Conservation (phyloP, 1,140 invertebrate species). For the Saccostrea cuccullata region DNA sequence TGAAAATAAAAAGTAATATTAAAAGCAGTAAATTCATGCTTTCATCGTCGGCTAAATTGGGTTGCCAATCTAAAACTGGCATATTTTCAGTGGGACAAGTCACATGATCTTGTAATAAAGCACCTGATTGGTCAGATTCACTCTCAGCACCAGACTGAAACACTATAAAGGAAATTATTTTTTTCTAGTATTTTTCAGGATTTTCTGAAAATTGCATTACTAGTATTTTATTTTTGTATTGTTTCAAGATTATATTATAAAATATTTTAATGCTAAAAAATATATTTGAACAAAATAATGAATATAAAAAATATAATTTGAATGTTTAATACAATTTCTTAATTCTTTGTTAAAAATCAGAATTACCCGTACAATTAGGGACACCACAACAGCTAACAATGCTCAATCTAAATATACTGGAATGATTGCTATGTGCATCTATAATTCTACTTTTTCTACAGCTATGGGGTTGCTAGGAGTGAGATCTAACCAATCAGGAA, state of each 20-base stretch:
- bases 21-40: slow-evolving; percentile 69
- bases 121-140: slow-evolving; percentile 63
- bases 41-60: slow-evolving; percentile 63
- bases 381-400: not conserved
- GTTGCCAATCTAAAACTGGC: slow-evolving; percentile 69
- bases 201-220: not conserved
- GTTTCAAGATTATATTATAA: not conserved
- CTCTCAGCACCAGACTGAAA: slow-evolving; percentile 66
- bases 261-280: not conserved
- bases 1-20: slow-evolving; percentile 58
- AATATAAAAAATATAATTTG: not conserved
- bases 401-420: slow-evolving; percentile 3
- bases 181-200: not conserved
- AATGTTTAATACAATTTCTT: not conserved
- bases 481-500: slow-evolving; percentile 13
- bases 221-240: not conserved
- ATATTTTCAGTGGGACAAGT: slow-evolving; percentile 62
- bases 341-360: not conserved
- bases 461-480: slow-evolving; percentile 15
- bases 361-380: not conserved
- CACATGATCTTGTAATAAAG: slow-evolving; percentile 54
- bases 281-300: not conserved
- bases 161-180: slow-evolving; percentile 62
- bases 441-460: slow-evolving; percentile 3
- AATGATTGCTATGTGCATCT: slow-evolving; percentile 12